Conservation (phyloP, 2,888 invertebrate genomes). For the Itoplectis maculator region DNA sequence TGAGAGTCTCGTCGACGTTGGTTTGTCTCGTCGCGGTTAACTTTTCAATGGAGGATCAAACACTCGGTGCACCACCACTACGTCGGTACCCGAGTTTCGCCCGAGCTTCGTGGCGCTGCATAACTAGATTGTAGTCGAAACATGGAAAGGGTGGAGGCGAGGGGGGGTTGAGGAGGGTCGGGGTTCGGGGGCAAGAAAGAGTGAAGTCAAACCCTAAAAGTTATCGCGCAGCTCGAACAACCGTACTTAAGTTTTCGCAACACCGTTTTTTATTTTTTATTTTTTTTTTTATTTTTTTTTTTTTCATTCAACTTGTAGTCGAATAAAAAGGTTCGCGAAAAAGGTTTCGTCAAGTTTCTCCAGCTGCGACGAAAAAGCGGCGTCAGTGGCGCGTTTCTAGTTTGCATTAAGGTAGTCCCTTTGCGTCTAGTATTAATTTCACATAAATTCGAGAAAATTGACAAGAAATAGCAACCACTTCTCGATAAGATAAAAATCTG, state of each 20-base stretch:
- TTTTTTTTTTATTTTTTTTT: not conserved
- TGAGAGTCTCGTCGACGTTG: conserved; percentile 54
- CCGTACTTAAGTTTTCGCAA: not conserved
- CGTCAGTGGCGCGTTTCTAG: not conserved
- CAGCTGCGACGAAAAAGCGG: not conserved
- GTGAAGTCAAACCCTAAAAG: conserved; percentile 19
- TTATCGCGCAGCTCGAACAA: conserved; percentile 17
- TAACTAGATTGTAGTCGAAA: conserved; percentile 51
- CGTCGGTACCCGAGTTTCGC: not conserved
- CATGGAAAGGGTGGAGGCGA: conserved; percentile 20
- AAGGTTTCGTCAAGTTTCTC: conserved; percentile 1
- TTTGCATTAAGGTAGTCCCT: not conserved
- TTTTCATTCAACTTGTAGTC: too few relatives aligned
- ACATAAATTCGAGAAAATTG: too few relatives aligned
- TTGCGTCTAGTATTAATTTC: too few relatives aligned
- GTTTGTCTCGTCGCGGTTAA: conserved; percentile 57
- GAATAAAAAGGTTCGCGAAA: too few relatives aligned
- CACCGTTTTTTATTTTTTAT: not conserved
- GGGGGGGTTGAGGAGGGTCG: too few relatives aligned
- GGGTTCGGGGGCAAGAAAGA: conserved; percentile 37
- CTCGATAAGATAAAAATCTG: too few relatives aligned
- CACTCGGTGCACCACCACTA: conserved; percentile 32
- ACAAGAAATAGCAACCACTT: too few relatives aligned
- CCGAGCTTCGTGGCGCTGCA: conserved; percentile 11
- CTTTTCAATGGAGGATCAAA: conserved; percentile 62